Base-by-base conservation (phyloP, 2,113 vertebrate genomes). In the Tragelaphus imberbis region DNA sequence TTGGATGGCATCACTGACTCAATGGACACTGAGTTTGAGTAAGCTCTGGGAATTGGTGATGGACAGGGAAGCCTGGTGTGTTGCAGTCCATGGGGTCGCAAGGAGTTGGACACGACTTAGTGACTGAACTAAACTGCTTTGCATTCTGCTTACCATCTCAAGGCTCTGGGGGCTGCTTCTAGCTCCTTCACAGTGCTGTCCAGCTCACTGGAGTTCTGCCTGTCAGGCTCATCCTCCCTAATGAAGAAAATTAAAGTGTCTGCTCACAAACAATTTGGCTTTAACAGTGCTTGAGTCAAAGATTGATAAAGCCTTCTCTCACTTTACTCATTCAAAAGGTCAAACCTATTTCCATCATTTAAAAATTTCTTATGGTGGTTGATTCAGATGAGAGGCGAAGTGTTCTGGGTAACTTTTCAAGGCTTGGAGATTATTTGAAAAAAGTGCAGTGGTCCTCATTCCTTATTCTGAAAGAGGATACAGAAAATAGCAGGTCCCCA, bases 101-200 rank as follows among this genome's bases (percentile, higher is more conserved):
- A 65, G 15, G 68, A 75, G 68, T 40, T 2, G 1, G 68, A 40
- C 68, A 75, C 10, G 5, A 75, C 68, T 75, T 36, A 75, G n/a
- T 0, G 0, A 75, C 19, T 75, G 68, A 40, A 40, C 68, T 75
- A 36, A 12, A 25, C 16, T 3, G 7, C 51, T 77, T 49, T 51
- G 75, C 44, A 9, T n/a, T 27, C 49, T 63, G 36, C 98, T 95
- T 98, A 98, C 98, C 98, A 98, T 99, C 0, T 7, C 49, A 2
- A 51, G 28, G 51, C 59, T 85, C 17, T 40, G 51, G 47, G 21
- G 23, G 27, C n/a, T 13, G 53, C 88, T 27, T 1, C n/a, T 7
- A 53, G 30, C 4, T 81, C 61, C 79, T 90, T 80, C 82, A 47
- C 84, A 40, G 33, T 0, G 51, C 12, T 9, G 27, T 75, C 9